phyloP scores from a whole-genome alignment of 2,113 vertebrate genomes.

The Chaenocephalus aceratus region DNA sequence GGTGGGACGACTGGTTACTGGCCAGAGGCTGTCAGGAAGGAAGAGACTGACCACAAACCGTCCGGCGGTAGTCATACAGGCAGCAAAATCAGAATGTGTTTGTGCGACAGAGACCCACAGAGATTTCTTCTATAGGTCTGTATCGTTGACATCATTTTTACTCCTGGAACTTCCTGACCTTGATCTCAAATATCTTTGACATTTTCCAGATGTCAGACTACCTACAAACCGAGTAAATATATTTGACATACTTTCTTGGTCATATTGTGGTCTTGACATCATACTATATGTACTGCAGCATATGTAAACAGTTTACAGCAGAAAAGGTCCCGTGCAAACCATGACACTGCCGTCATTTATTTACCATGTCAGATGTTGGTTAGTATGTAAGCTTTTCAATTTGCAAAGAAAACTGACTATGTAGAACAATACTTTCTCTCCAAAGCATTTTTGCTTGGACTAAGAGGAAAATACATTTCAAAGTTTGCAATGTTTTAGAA shows the following conservation, averaged over 20 bases:
- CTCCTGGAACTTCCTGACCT: not conserved
- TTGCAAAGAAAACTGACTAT: not conserved
- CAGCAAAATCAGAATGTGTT: not conserved
- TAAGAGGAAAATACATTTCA: constrained; percentile 6
- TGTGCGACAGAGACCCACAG: not conserved
- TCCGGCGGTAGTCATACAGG: constrained; percentile 34
- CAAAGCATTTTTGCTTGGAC: not conserved
- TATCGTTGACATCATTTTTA: not conserved
- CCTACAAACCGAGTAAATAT: not conserved
- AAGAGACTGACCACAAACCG: constrained; percentile 56
- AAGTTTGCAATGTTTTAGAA: constrained; percentile 26
- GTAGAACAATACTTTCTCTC: too few relatives aligned
- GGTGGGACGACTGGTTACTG: constrained; percentile 25
- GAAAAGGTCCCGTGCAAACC: constrained; percentile 8
- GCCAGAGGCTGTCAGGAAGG: constrained; percentile 60
- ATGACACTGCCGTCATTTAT: not conserved
- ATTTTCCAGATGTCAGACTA: constrained; percentile 3
- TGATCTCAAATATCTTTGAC: constrained; percentile 19
- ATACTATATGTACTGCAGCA: constrained; percentile 27
- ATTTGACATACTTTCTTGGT: not conserved
- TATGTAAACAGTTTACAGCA: constrained; percentile 32
- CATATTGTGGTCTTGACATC: constrained; percentile 24
- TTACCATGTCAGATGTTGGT: not conserved
- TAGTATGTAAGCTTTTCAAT: not conserved
- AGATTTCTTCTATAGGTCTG: not conserved